Percentiles rank a stretch among this genome's conserved stretches.
Conservation (phyloP, 2,113 vertebrate genomes). For the Halcyon senegalensis region DNA sequence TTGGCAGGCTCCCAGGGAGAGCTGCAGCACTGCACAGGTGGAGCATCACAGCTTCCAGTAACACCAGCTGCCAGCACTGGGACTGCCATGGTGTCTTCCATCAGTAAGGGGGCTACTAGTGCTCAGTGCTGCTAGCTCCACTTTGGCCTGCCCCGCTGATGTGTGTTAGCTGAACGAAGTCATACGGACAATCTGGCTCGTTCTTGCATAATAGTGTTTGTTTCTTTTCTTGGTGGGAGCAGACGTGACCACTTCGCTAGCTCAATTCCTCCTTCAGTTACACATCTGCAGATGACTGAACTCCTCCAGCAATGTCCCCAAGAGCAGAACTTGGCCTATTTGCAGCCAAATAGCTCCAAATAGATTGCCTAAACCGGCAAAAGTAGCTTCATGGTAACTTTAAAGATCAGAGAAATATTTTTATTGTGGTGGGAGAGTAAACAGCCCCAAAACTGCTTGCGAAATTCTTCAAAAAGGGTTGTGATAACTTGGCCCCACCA, state of each 20-base stretch:
- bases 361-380: not conserved
- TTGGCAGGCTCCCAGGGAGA: not conserved
- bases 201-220: not conserved
- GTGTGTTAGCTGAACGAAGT: not conserved
- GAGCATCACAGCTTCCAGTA: not conserved
- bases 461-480: not conserved
- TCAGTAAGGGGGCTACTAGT: not conserved
- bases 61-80: not conserved
- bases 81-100: not conserved
- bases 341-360: not conserved
- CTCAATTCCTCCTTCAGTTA: not conserved
- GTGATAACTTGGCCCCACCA: accelerated
- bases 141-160: not conserved
- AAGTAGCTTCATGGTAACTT: not conserved
- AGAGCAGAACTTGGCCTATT: not conserved
- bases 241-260: not conserved
- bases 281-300: conserved; percentile 20
- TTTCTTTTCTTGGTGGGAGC: not conserved
- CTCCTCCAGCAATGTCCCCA: not conserved
- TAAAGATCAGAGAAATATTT: not conserved
- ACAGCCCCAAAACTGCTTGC: not conserved
- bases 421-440: not conserved
- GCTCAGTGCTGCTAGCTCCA: not conserved
- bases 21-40: not conserved
- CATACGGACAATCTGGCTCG: accelerated